Conservation (phyloP, 2,797 vertebrate species). For the Loriculus beryllinus region DNA sequence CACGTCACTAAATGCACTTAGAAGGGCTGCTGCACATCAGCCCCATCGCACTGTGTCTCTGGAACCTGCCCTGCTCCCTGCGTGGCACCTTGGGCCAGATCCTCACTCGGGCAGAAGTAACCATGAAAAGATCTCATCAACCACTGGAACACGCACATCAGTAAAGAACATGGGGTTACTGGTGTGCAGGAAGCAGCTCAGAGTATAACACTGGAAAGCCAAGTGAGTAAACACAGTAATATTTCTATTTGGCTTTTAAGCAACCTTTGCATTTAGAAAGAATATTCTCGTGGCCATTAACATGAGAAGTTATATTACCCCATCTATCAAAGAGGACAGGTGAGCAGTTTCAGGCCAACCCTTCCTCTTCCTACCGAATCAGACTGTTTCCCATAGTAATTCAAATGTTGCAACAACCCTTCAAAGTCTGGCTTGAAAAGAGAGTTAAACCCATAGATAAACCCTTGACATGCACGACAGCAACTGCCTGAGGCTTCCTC, state of each 20-base stretch:
- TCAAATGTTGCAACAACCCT: background rate
- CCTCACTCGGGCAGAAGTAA: background rate
- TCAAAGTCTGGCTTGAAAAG: background rate
- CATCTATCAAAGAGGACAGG: background rate
- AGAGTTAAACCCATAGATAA: background rate
- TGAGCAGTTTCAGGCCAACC: background rate
- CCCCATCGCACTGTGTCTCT: background rate
- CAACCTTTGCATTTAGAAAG: background rate
- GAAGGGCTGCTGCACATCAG: background rate
- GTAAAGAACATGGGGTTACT: background rate
- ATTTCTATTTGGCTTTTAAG: background rate
- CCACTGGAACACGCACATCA: rapidly evolving
- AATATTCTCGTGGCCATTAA: background rate
- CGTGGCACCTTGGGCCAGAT: background rate
- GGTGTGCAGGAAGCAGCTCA: background rate
- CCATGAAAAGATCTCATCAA: background rate
- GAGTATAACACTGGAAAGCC: background rate
- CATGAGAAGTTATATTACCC: background rate
- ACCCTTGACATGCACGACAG: background rate
- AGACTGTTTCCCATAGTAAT: background rate
- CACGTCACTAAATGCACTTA: background rate
- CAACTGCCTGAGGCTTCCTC: conserved; percentile 52
- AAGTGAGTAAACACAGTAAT: background rate
- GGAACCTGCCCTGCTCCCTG: background rate
- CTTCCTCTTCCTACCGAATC: background rate